Evolutionary conservation across 2,113 vertebrate species (phyloP).

Genomic region (Pontoporia blainvillei): DNA sequence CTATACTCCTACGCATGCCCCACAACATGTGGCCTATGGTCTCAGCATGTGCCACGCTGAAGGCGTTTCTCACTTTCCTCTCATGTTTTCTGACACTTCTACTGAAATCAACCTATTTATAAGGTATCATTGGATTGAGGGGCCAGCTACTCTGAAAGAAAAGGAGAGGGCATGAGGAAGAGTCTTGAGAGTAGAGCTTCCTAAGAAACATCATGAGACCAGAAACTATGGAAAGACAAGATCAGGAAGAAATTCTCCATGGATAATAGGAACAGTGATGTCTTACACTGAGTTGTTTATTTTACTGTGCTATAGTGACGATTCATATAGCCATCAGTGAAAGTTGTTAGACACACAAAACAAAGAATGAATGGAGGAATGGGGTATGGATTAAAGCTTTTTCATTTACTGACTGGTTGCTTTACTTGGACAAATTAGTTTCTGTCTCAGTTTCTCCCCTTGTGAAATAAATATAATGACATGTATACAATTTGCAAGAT

Average conservation of each 20-base stretch:
- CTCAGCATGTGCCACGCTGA: neutral
- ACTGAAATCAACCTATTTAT: neutral
- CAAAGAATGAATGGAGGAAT: neutral
- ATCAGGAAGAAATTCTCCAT: neutral
- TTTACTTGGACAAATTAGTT: slow-evolving; percentile 14
- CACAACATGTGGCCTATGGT: neutral
- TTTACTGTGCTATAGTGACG: neutral
- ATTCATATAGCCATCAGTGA: neutral
- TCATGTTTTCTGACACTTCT: neutral
- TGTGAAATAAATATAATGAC: neutral
- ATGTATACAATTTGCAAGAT: neutral
- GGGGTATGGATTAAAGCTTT: neutral
- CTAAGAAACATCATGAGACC: neutral
- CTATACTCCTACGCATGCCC: neutral
- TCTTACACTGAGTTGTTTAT: neutral
- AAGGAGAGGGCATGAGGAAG: neutral
- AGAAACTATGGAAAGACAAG: neutral
- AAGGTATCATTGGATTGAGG: neutral
- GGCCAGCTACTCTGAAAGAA: neutral
- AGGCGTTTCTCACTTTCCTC: neutral
- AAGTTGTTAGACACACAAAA: neutral
- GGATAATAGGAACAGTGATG: neutral
- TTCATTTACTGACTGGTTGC: neutral
- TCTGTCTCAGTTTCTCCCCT: neutral
- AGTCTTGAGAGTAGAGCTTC: neutral